Evolutionary conservation across 2,888 invertebrate genomes (phyloP).

Genomic region (Tenthredo mesomela): DNA sequence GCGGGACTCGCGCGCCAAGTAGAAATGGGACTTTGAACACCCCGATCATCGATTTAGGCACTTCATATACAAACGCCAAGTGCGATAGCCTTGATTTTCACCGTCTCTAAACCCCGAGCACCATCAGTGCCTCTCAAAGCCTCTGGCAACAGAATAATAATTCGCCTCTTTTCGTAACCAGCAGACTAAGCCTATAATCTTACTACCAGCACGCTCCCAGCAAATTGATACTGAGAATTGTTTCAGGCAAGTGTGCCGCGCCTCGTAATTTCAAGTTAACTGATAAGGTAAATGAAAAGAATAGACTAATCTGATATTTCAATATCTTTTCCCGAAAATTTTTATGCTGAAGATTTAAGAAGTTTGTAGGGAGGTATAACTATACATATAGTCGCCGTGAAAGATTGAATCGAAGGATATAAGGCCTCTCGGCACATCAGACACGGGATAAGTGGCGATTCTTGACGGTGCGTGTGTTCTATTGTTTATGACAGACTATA

Average conservation of each 20-base stretch:
- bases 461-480: conserved; percentile 17
- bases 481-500: conserved; percentile 39
- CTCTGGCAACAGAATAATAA: conserved; percentile 18
- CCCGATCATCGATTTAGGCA: conserved; percentile 21
- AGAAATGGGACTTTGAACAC: neutral
- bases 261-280: conserved; percentile 17
- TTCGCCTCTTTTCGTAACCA: conserved; percentile 27
- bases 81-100: conserved; percentile 20
- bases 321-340: neutral
- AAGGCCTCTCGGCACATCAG: neutral
- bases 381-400: neutral
- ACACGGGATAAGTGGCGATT: conserved; percentile 9
- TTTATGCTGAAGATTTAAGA: neutral
- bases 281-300: conserved; percentile 30
- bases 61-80: neutral
- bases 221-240: conserved; percentile 45
- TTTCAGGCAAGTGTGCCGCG: conserved; percentile 20
- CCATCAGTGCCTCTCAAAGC: conserved; percentile 30
- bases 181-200: conserved; percentile 27
- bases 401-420: conserved; percentile 1
- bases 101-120: conserved; percentile 20
- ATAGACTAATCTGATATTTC: conserved; percentile 20
- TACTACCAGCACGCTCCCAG: conserved; percentile 26
- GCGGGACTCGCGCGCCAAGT: neutral
- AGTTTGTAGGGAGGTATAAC: neutral